Evolutionary conservation across 92 coral and sea anemone species (phyloP), one percentile per base, ranked within the genome.

Genomic region (Blastomussa wellsi): DNA sequence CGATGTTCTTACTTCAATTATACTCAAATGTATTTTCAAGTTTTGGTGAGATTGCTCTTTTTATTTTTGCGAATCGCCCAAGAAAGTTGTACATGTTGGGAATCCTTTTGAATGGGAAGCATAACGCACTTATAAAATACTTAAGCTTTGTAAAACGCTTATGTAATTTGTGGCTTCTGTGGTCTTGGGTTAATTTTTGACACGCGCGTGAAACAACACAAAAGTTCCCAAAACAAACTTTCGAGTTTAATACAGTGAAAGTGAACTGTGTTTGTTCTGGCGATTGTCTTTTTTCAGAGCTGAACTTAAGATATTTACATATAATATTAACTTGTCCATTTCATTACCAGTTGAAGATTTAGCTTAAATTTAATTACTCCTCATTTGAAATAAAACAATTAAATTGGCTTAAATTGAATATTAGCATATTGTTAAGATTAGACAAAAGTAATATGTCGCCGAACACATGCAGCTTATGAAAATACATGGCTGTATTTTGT

Each of bases 81-180:
- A 26, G 10, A 19, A 0, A 7, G 36, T n/a, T 36, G 17, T 38
- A 44, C 0, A 20, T 22, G 11, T 9, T 80, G 47, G 39, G 78
- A 82, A 81, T 82, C 78, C 55, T 82, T 71, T 71, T 69, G 51
- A 68, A 15, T 72, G 38, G 60, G 2, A 55, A 70, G 86, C 38
- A 9, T 28, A 38, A 82, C 47, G 22, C 55, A 51, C 52, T 29
- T 68, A 44, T 7, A 39, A 81, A 48, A 29, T 51, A 48, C 77
- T 81, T 81, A 36, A 81, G 35, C 52, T 26, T 41, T 13, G 19
- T 16, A 48, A 74, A 42, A 39, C 60, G 73, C 57, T 74, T 29
- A 12, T 42, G 44, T 74, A 83, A 83, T 83, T 83, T 74, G 87
- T 75, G 87, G 79, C 59, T 83, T 83, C 76, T 60, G 80, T 41